Percentiles rank a stretch among this genome's conserved stretches.
Conservation (phyloP, 2,113 vertebrate genomes). For the Prionailurus bengalensis region DNA sequence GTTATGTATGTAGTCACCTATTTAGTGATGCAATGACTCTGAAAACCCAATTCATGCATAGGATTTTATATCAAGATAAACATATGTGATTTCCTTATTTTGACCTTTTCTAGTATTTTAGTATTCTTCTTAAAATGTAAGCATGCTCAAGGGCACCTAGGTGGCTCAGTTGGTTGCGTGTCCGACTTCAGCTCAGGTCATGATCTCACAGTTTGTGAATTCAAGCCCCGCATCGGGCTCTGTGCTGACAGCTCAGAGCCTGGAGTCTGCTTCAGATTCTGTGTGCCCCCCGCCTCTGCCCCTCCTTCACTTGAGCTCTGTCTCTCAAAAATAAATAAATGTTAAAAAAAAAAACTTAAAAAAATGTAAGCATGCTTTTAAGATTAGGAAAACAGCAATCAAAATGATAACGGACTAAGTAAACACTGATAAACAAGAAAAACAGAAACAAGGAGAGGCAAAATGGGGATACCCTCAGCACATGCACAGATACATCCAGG, state of each 20-base stretch:
- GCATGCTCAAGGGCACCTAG: background rate
- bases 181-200: no score
- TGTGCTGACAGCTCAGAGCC: no score
- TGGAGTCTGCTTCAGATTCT: no score
- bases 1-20: background rate
- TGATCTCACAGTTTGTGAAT: no score
- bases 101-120: background rate
- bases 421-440: constrained; percentile 16
- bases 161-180: no score
- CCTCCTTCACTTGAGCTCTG: no score
- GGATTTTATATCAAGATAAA: background rate
- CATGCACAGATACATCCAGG: background rate
- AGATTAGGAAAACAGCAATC: background rate
- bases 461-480: background rate
- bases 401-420: background rate
- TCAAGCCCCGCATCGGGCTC: no score
- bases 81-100: background rate
- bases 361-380: background rate
- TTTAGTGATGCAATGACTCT: background rate
- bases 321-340: no score
- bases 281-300: no score
- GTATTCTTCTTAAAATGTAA: background rate
- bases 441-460: background rate
- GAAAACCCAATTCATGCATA: background rate
- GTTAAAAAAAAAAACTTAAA: no score